phyloP scores from a whole-genome alignment of 2,797 vertebrate species.

The Fistularia commersonii region DNA sequence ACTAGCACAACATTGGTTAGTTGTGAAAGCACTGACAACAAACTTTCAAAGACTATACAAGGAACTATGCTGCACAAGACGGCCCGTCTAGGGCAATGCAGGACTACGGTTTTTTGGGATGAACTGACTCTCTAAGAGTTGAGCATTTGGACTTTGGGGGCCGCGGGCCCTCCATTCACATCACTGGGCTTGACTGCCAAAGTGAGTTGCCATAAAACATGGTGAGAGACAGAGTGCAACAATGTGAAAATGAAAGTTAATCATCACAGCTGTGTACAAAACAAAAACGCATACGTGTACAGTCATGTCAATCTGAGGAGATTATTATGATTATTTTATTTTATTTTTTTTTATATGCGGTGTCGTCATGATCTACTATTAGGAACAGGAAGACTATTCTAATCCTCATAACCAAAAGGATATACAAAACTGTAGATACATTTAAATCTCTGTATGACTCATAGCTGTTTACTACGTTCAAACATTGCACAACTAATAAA shows the following conservation, averaged over 20 bases:
- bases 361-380: slow-evolving; percentile 70
- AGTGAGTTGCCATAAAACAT: slow-evolving; percentile 72
- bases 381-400: slow-evolving; percentile 72
- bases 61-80: slow-evolving; percentile 73
- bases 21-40: slow-evolving; percentile 58
- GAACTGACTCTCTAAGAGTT: slow-evolving; percentile 44
- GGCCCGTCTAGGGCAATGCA: slow-evolving; percentile 45
- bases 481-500: slow-evolving; percentile 71
- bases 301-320: slow-evolving; percentile 73
- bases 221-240: slow-evolving; percentile 58
- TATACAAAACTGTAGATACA: slow-evolving; percentile 72
- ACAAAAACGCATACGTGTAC: slow-evolving; percentile 70
- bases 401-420: slow-evolving; percentile 74
- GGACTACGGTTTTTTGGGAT: slow-evolving; percentile 43
- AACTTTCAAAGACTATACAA: slow-evolving; percentile 68
- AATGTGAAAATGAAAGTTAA: slow-evolving; percentile 67
- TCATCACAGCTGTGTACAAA: slow-evolving; percentile 70
- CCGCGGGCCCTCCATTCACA: slow-evolving; percentile 38
- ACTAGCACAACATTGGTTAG: slow-evolving; percentile 73
- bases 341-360: slow-evolving; percentile 70
- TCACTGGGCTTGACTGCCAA: slow-evolving; percentile 71
- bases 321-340: slow-evolving; percentile 24
- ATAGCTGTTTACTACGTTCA: slow-evolving; percentile 73
- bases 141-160: slow-evolving; percentile 48
- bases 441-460: slow-evolving; percentile 68